Evolutionary conservation across 2,113 vertebrate genomes (phyloP).

Genomic region (Alethe diademata): DNA sequence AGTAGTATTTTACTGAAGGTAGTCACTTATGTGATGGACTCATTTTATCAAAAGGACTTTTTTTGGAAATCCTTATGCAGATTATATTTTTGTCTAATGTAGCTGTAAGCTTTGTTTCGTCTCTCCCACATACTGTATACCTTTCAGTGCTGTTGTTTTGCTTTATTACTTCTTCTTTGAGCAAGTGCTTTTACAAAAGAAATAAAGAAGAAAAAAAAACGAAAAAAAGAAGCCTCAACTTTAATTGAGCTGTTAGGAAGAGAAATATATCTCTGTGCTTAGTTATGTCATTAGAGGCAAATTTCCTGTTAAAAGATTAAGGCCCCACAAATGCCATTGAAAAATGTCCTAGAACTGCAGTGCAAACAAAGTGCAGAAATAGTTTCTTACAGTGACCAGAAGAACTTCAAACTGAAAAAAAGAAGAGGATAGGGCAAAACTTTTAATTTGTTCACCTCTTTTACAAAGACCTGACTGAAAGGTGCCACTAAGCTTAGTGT

Average conservation of each 20-base stretch:
- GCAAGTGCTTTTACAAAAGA: background rate
- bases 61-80: background rate
- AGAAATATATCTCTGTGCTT: background rate
- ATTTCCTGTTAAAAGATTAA: background rate
- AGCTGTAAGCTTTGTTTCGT: background rate
- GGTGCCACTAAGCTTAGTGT: background rate
- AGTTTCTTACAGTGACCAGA: background rate
- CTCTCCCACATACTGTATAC: background rate
- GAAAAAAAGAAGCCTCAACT: background rate
- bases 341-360: background rate
- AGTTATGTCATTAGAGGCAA: background rate
- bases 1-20: background rate
- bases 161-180: background rate
- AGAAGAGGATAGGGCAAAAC: background rate
- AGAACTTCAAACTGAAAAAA: background rate
- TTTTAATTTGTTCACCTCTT: conserved; percentile 35
- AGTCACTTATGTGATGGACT: background rate
- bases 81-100: background rate
- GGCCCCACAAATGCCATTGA: background rate
- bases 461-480: background rate
- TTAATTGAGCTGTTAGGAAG: background rate
- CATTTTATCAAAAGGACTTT: background rate
- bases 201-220: background rate
- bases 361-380: background rate
- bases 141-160: background rate